A percentile compares a stretch with the other conserved stretches of the same genome.
phyloP scores from a whole-genome alignment of 1,140 invertebrate genomes.

The Nasonia giraulti region DNA sequence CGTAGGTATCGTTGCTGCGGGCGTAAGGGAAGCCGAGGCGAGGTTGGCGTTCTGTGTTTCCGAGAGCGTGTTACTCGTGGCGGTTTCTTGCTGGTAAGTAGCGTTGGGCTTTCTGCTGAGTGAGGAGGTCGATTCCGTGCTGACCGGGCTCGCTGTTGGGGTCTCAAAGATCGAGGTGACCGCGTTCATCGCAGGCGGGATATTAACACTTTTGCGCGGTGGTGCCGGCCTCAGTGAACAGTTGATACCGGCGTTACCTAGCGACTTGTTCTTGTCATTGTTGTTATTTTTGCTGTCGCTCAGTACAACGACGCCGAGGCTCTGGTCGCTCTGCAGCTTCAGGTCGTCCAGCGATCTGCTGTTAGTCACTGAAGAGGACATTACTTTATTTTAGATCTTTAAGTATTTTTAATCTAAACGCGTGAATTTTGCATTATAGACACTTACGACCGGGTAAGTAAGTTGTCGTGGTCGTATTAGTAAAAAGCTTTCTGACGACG shows the following conservation, averaged over 20 bases:
- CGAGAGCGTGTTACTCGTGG: slow-evolving; percentile 55
- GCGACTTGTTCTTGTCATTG: slow-evolving; percentile 42
- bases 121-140: slow-evolving; percentile 69
- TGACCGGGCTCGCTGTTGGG: slow-evolving; percentile 67
- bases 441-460: slow-evolving; percentile 48
- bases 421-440: neutral
- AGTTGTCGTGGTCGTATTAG: slow-evolving; percentile 55
- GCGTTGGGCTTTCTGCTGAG: slow-evolving; percentile 63
- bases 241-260: slow-evolving; percentile 56
- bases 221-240: slow-evolving; percentile 67
- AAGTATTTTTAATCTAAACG: neutral
- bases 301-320: slow-evolving; percentile 21
- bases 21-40: slow-evolving; percentile 57
- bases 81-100: slow-evolving; percentile 50
- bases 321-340: slow-evolving; percentile 66
- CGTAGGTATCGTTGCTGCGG: slow-evolving; percentile 39
- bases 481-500: slow-evolving; percentile 64
- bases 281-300: slow-evolving; percentile 51
- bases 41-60: slow-evolving; percentile 62
- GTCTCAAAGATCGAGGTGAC: slow-evolving; percentile 62
- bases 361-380: slow-evolving; percentile 63
- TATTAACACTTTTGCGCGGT: slow-evolving; percentile 55
- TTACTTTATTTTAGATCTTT: slow-evolving; percentile 1
- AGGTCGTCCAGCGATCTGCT: slow-evolving; percentile 70
- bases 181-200: slow-evolving; percentile 2